Percentiles rank a stretch among this genome's conserved stretches.
Conservation (phyloP, 2,113 vertebrate species). For the Gila orcuttii region DNA sequence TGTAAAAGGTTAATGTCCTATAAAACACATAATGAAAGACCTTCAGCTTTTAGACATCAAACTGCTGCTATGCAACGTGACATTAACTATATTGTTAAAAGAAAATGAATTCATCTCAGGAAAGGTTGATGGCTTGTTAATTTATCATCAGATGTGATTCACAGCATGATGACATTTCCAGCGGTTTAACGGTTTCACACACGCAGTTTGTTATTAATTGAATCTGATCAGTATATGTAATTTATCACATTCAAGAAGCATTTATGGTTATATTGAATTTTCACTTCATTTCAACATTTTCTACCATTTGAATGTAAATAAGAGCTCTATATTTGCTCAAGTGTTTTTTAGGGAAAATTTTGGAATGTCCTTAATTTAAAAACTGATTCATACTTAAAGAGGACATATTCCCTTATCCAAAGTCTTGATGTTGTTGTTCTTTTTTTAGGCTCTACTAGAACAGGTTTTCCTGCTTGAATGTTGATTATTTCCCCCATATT, state of each 20-base stretch:
- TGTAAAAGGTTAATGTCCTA: conserved; percentile 18
- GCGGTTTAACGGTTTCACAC: neutral
- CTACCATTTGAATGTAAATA: neutral
- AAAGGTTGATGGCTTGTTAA: conserved; percentile 20
- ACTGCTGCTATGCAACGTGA: neutral
- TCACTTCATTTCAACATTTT: neutral
- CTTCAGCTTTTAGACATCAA: neutral
- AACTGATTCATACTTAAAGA: too few species aligned
- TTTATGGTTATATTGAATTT: neutral
- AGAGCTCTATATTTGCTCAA: neutral
- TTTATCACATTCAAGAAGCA: neutral
- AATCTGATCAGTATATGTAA: neutral
- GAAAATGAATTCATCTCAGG: conserved; percentile 2
- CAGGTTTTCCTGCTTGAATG: too few species aligned
- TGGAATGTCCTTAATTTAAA: neutral
- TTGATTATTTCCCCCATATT: too few species aligned
- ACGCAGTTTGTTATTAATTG: neutral
- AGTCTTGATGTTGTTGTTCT: too few species aligned
- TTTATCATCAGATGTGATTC: neutral
- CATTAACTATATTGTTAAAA: conserved; percentile 2
- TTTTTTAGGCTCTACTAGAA: too few species aligned
- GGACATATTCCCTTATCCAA: too few species aligned
- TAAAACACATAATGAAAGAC: conserved; percentile 1
- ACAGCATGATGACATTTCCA: neutral
- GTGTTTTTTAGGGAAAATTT: neutral